phyloP scores from a whole-genome alignment of 2,888 invertebrate genomes.

The Bimastos eiseni region DNA sequence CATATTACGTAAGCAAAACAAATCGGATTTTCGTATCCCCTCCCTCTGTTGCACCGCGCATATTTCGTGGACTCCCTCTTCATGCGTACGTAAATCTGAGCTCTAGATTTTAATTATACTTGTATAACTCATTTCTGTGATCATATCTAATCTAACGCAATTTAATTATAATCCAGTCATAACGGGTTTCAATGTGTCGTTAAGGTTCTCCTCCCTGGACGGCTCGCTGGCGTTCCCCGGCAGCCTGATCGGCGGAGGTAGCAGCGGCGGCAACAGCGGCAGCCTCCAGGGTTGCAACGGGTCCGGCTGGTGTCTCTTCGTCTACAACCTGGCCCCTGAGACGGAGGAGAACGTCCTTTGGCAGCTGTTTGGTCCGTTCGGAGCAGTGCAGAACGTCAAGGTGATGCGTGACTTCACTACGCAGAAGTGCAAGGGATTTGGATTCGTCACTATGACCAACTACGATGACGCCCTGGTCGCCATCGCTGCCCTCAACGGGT shows the following conservation, averaged over 20 bases:
- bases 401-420: slow-evolving; percentile 92
- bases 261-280: slow-evolving; percentile 37
- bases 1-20: too few relatives aligned
- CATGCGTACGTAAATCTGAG: too few relatives aligned
- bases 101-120: too few relatives aligned
- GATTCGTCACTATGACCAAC: slow-evolving; percentile 97
- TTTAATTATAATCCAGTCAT: neutral
- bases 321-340: slow-evolving; percentile 87
- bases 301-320: slow-evolving; percentile 85
- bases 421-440: slow-evolving; percentile 97
- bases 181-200: neutral
- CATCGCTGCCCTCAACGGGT: slow-evolving; percentile 93
- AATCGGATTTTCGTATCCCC: too few relatives aligned
- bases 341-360: slow-evolving; percentile 88
- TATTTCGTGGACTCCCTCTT: too few relatives aligned
- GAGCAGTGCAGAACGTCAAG: slow-evolving; percentile 94
- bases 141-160: neutral
- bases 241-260: slow-evolving; percentile 55
- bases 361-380: slow-evolving; percentile 95
- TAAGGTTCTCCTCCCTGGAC: slow-evolving; percentile 59
- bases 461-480: slow-evolving; percentile 95
- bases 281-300: slow-evolving; percentile 34
- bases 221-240: slow-evolving; percentile 52
- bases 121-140: too few relatives aligned
- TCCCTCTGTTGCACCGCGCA: too few relatives aligned